A percentile compares a stretch with the other conserved stretches of the same genome.
phyloP scores from a whole-genome alignment of 1,140 invertebrate genomes.

The Drosophila parabipectinata region DNA sequence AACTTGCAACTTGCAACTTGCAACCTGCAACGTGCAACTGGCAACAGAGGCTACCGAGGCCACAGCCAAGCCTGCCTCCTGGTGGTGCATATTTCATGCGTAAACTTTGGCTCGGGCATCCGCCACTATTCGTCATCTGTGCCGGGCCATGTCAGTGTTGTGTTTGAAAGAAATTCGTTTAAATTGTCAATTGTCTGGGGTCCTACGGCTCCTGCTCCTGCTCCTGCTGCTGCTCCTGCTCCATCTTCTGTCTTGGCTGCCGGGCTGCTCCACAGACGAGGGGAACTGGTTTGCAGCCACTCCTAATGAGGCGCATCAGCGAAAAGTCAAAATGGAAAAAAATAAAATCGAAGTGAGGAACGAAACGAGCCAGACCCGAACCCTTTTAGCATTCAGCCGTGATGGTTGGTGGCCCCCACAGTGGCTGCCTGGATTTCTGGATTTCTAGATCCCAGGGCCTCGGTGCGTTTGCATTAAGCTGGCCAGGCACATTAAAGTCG shows the following conservation, averaged over 20 bases:
- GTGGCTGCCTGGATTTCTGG: conserved; percentile 10
- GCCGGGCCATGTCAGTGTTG: conserved; percentile 69
- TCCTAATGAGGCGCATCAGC: conserved; percentile 77
- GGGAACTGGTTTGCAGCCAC: conserved; percentile 72
- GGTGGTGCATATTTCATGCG: conserved; percentile 75
- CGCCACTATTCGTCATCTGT: conserved; percentile 77
- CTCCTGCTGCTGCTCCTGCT: conserved; percentile 5
- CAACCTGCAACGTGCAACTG: conserved; percentile 5
- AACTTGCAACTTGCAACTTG: conserved; percentile 8
- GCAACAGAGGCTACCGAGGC: conserved; percentile 16
- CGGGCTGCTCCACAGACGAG: background rate
- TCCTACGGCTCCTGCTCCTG: conserved; percentile 33
- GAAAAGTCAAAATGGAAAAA: conserved; percentile 17
- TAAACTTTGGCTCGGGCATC: conserved; percentile 69
- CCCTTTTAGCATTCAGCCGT: conserved; percentile 77
- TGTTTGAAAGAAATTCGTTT: conserved; percentile 80
- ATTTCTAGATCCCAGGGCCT: conserved; percentile 1
- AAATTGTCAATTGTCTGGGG: conserved; percentile 80
- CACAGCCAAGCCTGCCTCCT: conserved; percentile 24
- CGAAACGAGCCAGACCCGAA: conserved; percentile 52
- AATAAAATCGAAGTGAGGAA: conserved; percentile 18
- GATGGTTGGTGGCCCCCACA: conserved; percentile 55
- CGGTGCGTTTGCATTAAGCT: conserved; percentile 75
- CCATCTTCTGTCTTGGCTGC: conserved; percentile 11
- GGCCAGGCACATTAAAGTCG: conserved; percentile 72